Evolutionary conservation across 2,113 vertebrate species (phyloP).

Genomic region (Amazona vittata): DNA sequence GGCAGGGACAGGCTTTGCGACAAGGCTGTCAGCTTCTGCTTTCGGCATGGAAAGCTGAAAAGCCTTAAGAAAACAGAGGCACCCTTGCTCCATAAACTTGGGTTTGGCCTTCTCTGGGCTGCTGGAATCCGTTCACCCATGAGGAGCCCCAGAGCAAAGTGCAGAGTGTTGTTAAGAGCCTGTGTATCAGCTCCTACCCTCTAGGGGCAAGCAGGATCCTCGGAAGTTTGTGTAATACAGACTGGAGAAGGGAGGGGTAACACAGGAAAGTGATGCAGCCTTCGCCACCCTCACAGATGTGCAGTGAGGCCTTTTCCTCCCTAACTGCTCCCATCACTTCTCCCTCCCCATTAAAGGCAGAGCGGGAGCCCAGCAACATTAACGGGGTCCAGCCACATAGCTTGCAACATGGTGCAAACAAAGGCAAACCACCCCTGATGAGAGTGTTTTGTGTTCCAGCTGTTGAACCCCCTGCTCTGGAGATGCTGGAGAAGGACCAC

Average conservation of each 20-base stretch:
- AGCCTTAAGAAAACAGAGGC: neutral
- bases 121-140: neutral
- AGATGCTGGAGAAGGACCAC: slow-evolving; percentile 79
- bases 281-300: neutral
- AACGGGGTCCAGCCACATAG: neutral
- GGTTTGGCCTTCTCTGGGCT: neutral
- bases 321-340: neutral
- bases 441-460: slow-evolving; percentile 57
- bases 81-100: neutral
- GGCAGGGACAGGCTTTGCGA: neutral
- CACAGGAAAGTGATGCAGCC: neutral
- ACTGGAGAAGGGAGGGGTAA: neutral
- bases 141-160: neutral
- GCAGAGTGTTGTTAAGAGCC: neutral
- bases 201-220: neutral
- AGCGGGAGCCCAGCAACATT: neutral
- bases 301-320: neutral
- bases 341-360: neutral
- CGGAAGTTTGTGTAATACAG: neutral
- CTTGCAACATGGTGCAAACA: neutral
- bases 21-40: neutral
- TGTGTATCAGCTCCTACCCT: neutral
- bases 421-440: neutral
- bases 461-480: slow-evolving; percentile 58
- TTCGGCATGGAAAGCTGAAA: neutral